These are phyloP conservation scores for Thomomys bottae DNA, from an alignment of 2,113 vertebrate species.

Conservation along the genomic window DNA sequence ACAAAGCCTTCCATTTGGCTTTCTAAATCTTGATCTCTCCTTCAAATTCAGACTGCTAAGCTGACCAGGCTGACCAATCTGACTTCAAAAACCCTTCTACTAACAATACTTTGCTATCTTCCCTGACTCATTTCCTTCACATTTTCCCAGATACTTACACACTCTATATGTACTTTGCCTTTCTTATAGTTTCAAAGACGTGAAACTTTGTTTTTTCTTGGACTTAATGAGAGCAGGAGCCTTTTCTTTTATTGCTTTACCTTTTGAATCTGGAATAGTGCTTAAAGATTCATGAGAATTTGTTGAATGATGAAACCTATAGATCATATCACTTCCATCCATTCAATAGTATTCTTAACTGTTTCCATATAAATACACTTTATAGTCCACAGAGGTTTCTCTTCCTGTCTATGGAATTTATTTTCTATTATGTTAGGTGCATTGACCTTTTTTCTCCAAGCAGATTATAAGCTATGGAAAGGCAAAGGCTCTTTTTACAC, in stretches of 20 bases:
- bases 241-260: conserved; percentile 49
- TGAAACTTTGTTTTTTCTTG: neutral
- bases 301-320: neutral
- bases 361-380: conserved; percentile 5
- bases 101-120: neutral
- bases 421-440: conserved; percentile 1
- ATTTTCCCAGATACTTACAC: neutral
- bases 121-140: conserved; percentile 3
- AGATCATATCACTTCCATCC: conserved; percentile 5
- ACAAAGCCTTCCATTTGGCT: conserved; percentile 19
- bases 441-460: neutral
- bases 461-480: conserved; percentile 44
- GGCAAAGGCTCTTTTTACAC: neutral
- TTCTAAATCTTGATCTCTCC: neutral
- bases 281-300: conserved; percentile 17
- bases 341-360: neutral
- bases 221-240: neutral
- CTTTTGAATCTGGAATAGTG: neutral
- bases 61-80: conserved; percentile 45
- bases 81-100: conserved; percentile 30
- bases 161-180: neutral
- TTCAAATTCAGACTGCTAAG: conserved; percentile 47
- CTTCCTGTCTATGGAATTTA: conserved; percentile 13
- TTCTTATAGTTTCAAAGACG: neutral
- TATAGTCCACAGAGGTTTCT: neutral